Evolutionary conservation across 2,113 vertebrate species (phyloP), one percentile per base, ranked within the genome.

Genomic region (Copsychus sechellarum): DNA sequence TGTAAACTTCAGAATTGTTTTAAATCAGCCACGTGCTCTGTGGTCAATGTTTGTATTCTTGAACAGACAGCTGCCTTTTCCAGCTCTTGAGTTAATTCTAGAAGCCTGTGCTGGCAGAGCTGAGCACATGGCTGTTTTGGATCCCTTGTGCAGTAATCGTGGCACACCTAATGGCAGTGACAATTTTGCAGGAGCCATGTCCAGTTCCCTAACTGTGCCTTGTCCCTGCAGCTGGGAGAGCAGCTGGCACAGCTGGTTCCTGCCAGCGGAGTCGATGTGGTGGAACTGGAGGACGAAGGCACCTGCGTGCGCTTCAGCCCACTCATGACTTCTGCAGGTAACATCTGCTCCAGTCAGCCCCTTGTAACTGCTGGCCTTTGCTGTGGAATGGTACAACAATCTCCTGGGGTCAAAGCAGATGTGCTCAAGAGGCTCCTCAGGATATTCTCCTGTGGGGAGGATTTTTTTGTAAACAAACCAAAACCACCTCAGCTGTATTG

Each of bases 271-370:
- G 98, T 99, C 1, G 99, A 99, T 9, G 97, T 99, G 85, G 98
- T 99, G 40, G 99, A 99, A 33, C 97, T 99, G 71, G 99, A 99
- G 78, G 98, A 98, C 2, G 99, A 99, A 77, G 99, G 99, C 43
- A 97, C 96, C 0, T 99, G 99, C 53, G 87, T 99, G 72, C 98
- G 99, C 31, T 99, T 99, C 95, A 99, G 98, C 97, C 99, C 99
- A 2, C 93, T 99, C 38, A 98, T 98, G 98, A 99, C 99, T 8
- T 98, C 99, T 34, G 98, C 99, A 98, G 99, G 99, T 99, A 98
- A 96, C 4, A 0, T 1, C 23, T 36, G 0, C 12, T 25, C 31
- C 23, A 20, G 13, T 3, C 47, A 81, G 26, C 53, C 29, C 8
- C 67, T 40, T 33, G 25, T 12, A 3, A 5, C 20, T n/a, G 40